Percentiles rank a stretch among this genome's conserved stretches.
Evolutionary conservation across 2,113 vertebrate genomes (phyloP).

Genomic region (Xenopus laevis): DNA sequence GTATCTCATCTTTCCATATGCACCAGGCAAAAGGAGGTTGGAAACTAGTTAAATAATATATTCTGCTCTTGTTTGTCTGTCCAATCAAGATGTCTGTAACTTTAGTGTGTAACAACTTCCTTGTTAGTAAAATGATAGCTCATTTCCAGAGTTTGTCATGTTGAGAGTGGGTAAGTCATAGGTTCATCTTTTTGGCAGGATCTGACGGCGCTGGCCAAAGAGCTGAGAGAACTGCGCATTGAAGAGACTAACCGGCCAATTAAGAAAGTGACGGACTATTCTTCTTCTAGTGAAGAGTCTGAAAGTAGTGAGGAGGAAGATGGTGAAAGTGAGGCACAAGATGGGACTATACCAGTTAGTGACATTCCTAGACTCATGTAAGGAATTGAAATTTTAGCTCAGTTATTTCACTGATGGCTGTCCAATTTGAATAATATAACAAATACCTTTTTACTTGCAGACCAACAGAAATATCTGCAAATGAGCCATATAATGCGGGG

Average conservation of each 20-base stretch:
- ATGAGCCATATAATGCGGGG: conserved; percentile 73
- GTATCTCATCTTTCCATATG: conserved; percentile 19
- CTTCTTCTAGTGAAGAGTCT: conserved; percentile 94
- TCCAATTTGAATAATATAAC: no score
- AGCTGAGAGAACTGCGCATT: conserved; percentile 88
- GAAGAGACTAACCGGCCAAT: conserved; percentile 90
- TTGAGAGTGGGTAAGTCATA: background rate
- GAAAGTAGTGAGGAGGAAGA: conserved; percentile 94
- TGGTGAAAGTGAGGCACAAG: conserved; percentile 81
- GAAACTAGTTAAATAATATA: conserved; percentile 56
- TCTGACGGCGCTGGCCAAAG: conserved; percentile 93
- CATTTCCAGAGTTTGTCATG: no score
- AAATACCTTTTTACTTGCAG: conserved; percentile 55
- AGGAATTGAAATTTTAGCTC: conserved; percentile 51
- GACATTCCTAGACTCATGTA: conserved; percentile 97
- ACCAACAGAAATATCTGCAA: conserved; percentile 80
- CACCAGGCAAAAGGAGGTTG: conserved; percentile 55
- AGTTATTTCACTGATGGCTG: background rate
- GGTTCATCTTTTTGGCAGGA: conserved; percentile 69
- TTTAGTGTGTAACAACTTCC: conserved; percentile 59
- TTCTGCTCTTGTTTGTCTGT: conserved; percentile 66
- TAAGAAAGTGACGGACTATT: conserved; percentile 97
- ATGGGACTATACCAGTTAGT: conserved; percentile 92
- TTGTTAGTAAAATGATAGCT: conserved; percentile 52
- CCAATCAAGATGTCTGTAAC: conserved; percentile 61